Evolutionary conservation across 2,113 vertebrate species (phyloP).

Genomic region (Microtus ochrogaster): DNA sequence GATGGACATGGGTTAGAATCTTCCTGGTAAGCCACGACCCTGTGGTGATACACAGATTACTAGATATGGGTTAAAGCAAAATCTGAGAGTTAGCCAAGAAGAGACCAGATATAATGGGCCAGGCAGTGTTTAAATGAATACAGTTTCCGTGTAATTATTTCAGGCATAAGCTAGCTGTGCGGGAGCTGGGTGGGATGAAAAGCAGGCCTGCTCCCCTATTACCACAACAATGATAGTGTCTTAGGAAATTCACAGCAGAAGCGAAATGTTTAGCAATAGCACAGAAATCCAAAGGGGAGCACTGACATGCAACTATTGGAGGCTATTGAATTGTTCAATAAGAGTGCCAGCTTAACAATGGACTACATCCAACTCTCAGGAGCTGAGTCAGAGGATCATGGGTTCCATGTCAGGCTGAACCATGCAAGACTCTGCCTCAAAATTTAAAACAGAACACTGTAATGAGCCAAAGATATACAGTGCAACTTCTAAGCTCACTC

Average conservation of each 20-base stretch:
- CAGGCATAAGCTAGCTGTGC: no score
- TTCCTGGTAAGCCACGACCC: no score
- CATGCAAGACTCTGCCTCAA: neutral
- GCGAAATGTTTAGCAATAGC: constrained; percentile 23
- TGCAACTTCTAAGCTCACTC: neutral
- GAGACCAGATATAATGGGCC: no score
- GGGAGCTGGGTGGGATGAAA: no score
- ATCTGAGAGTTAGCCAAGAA: no score
- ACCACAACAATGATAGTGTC: neutral
- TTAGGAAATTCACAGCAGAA: neutral
- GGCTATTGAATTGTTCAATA: neutral
- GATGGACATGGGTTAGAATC: no score
- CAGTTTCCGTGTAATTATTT: no score
- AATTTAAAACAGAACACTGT: neutral
- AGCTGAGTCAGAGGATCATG: neutral
- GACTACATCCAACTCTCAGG: neutral
- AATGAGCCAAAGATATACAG: neutral
- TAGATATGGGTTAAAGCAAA: no score
- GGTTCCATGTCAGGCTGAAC: neutral
- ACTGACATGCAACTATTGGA: neutral
- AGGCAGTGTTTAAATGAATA: no score
- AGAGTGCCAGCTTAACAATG: neutral
- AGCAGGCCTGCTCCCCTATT: no score
- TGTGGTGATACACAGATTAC: no score
- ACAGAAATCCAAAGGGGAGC: neutral